Percentiles rank a stretch among this genome's conserved stretches.
phyloP scores from a whole-genome alignment of 1,140 invertebrate genomes.

The Aphaenogaster floridana region DNA sequence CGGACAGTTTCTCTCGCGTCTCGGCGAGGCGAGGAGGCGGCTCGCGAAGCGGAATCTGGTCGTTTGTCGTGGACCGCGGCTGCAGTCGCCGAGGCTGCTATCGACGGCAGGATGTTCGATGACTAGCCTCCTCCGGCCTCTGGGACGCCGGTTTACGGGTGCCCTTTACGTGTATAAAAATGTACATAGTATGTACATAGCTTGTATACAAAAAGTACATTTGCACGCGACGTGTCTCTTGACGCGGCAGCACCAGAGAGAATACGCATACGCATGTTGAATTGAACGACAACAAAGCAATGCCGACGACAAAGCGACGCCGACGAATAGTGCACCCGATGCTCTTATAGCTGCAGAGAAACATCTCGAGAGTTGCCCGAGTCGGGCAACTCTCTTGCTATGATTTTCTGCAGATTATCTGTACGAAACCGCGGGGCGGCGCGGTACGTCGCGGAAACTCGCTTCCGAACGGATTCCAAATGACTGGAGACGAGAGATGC shows the following conservation, averaged over 20 bases:
- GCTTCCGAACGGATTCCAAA: background rate
- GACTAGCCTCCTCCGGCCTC: background rate
- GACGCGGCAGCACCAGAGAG: background rate
- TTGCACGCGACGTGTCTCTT: background rate
- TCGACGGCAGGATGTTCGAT: slow-evolving; percentile 39
- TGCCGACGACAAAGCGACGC: background rate
- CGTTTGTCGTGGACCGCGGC: slow-evolving; percentile 28
- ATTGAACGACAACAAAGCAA: background rate
- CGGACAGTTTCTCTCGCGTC: slow-evolving; percentile 7
- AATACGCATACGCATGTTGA: background rate
- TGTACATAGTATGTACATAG: too few relatives aligned
- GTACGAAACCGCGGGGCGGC: too few relatives aligned
- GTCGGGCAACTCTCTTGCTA: background rate
- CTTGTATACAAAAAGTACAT: background rate
- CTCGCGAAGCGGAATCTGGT: slow-evolving; percentile 11
- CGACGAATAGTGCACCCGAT: background rate
- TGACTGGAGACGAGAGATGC: background rate
- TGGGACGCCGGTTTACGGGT: background rate
- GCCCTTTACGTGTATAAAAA: too few relatives aligned
- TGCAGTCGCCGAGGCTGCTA: slow-evolving; percentile 9
- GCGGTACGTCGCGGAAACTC: background rate
- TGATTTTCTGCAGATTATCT: slow-evolving; percentile 1
- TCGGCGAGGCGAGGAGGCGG: background rate
- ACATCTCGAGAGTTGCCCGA: background rate
- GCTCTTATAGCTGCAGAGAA: background rate